These are phyloP conservation scores for Corbicula japonica DNA, from an alignment of 2,888 invertebrate species.

Conservation along the genomic window DNA sequence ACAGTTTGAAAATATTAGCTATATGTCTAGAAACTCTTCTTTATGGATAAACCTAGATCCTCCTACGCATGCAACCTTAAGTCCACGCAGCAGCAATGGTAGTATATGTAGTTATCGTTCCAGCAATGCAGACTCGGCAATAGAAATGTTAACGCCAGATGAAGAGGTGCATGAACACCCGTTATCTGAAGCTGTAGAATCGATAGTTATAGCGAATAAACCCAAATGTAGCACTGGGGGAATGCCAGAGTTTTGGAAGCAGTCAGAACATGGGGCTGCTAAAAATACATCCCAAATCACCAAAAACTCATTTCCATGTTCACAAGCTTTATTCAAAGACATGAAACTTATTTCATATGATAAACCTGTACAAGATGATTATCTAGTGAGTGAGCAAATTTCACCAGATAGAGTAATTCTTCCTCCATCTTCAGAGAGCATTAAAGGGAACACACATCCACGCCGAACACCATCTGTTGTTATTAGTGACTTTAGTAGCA, in stretches of 20 bases:
- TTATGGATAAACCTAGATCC: constrained; percentile 47
- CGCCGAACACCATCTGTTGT: constrained; percentile 62
- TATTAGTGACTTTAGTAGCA: constrained; percentile 69
- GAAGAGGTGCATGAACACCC: constrained; percentile 70
- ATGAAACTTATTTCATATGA: neutral
- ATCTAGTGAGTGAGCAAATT: constrained; percentile 24
- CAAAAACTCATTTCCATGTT: neutral
- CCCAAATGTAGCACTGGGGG: constrained; percentile 12
- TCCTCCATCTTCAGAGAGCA: constrained; percentile 18
- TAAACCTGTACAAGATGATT: neutral
- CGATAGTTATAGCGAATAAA: constrained; percentile 33
- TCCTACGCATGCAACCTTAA: constrained; percentile 55
- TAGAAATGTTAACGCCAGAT: constrained; percentile 77
- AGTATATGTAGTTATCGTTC: constrained; percentile 76
- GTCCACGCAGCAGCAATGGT: constrained; percentile 74
- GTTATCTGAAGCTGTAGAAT: constrained; percentile 49
- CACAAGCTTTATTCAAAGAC: neutral
- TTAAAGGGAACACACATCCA: constrained; percentile 13
- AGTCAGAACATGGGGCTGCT: constrained; percentile 24
- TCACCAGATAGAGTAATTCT: constrained; percentile 21
- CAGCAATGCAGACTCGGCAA: constrained; percentile 81
- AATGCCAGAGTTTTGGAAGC: constrained; percentile 36
- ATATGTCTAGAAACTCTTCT: constrained; percentile 13
- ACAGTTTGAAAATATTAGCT: constrained; percentile 19
- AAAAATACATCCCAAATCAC: neutral